Evolutionary conservation across 1,140 invertebrate species (phyloP).

Genomic region (Ceratosolen solmsi): DNA sequence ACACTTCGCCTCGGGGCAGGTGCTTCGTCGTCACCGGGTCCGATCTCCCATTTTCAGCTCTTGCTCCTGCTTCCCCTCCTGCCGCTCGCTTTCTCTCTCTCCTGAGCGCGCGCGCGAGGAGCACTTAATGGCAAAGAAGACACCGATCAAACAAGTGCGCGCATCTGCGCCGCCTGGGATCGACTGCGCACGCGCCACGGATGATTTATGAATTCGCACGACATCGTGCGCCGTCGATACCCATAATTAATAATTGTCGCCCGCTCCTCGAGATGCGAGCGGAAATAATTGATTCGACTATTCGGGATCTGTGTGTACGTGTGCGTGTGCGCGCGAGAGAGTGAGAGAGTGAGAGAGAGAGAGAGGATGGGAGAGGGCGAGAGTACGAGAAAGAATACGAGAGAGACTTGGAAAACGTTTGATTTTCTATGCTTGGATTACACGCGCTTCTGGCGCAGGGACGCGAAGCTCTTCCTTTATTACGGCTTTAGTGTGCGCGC

Average conservation of each 20-base stretch:
- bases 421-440: neutral
- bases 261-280: neutral
- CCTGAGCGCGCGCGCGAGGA: neutral
- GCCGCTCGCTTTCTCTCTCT: neutral
- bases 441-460: neutral
- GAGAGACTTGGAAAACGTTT: neutral
- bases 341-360: neutral
- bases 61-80: too few species aligned
- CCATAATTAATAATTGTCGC: constrained; percentile 11
- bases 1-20: constrained; percentile 21
- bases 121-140: constrained; percentile 48
- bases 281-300: neutral
- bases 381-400: neutral
- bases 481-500: neutral
- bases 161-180: constrained; percentile 37
- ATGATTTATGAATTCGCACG: constrained; percentile 48
- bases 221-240: too few species aligned
- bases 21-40: constrained; percentile 27
- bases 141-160: constrained; percentile 50
- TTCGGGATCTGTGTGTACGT: neutral
- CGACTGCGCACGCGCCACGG: neutral
- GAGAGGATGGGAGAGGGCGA: neutral
- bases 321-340: neutral
- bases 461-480: neutral
- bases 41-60: constrained; percentile 23